Evolutionary conservation across 2,888 invertebrate species (phyloP).

Genomic region (Ophion slaviceki): DNA sequence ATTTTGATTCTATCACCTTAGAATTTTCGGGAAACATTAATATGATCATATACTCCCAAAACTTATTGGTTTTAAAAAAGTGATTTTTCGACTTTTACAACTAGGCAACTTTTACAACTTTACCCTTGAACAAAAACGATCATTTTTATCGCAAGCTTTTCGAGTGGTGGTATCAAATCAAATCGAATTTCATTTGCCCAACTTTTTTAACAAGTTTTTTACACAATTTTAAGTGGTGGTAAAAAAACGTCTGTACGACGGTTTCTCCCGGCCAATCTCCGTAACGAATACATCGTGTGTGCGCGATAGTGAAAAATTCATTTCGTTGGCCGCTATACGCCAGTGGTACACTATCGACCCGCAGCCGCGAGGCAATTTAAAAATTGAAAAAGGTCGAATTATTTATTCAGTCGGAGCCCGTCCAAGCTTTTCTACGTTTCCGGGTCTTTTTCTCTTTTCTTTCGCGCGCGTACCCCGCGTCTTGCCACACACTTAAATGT

Average conservation of each 20-base stretch:
- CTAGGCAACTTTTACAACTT: no score
- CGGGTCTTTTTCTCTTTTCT: constrained; percentile 39
- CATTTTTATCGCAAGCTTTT: no score
- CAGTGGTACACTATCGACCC: constrained; percentile 1
- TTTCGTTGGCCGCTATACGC: not conserved
- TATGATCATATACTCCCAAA: no score
- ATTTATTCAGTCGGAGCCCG: constrained; percentile 46
- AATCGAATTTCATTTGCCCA: no score
- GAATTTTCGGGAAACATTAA: no score
- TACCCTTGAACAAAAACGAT: no score
- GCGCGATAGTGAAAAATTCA: constrained; percentile 3
- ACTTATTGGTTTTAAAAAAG: no score
- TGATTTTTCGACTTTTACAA: no score
- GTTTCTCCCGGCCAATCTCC: not conserved
- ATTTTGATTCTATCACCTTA: no score
- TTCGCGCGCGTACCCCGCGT: constrained; percentile 28
- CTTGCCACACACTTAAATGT: constrained; percentile 46
- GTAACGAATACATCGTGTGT: not conserved
- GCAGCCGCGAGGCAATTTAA: constrained; percentile 15
- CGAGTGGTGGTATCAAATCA: no score
- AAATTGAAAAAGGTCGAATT: constrained; percentile 51
- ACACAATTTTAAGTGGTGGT: no score
- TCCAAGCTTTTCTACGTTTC: constrained; percentile 42
- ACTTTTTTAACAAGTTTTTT: no score
- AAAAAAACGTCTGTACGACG: not conserved